Evolutionary conservation across 2,888 invertebrate genomes (phyloP).

Genomic region (Cosmopolites sordidus): DNA sequence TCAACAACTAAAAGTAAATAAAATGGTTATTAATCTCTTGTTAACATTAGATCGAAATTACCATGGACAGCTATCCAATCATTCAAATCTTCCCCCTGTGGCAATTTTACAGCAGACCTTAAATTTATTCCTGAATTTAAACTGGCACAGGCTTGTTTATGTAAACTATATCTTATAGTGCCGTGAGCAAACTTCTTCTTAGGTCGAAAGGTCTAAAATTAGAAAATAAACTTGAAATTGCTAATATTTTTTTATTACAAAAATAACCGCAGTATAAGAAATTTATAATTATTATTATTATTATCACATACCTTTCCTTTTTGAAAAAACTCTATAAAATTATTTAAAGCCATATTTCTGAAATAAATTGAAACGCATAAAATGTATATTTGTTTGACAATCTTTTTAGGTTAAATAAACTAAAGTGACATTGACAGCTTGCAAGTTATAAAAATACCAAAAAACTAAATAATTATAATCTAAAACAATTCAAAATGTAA

Average conservation of each 20-base stretch:
- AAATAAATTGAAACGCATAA: background rate
- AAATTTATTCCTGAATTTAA: constrained; percentile 86
- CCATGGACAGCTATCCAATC: constrained; percentile 94
- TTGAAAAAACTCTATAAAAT: constrained; percentile 73
- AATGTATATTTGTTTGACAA: too few species aligned
- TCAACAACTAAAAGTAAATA: constrained; percentile 69
- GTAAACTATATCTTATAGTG: constrained; percentile 78
- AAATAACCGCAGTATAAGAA: background rate
- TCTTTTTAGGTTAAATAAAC: constrained; percentile 13
- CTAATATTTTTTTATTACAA: too few species aligned
- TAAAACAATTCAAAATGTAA: too few species aligned
- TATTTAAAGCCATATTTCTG: constrained; percentile 59
- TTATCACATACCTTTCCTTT: constrained; percentile 62
- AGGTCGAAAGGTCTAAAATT: constrained; percentile 77
- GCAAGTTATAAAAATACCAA: background rate
- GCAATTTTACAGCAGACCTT: constrained; percentile 73
- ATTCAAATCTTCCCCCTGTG: constrained; percentile 76
- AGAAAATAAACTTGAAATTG: constrained; percentile 7
- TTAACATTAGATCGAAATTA: constrained; percentile 40
- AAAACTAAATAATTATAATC: too few species aligned
- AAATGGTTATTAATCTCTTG: background rate
- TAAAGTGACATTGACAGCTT: constrained; percentile 3
- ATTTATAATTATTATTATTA: background rate
- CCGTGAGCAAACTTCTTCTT: constrained; percentile 85
- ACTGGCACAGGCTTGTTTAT: constrained; percentile 88